Conservation (phyloP, 1,140 invertebrate genomes). For the Dendrolimus punctatus region DNA sequence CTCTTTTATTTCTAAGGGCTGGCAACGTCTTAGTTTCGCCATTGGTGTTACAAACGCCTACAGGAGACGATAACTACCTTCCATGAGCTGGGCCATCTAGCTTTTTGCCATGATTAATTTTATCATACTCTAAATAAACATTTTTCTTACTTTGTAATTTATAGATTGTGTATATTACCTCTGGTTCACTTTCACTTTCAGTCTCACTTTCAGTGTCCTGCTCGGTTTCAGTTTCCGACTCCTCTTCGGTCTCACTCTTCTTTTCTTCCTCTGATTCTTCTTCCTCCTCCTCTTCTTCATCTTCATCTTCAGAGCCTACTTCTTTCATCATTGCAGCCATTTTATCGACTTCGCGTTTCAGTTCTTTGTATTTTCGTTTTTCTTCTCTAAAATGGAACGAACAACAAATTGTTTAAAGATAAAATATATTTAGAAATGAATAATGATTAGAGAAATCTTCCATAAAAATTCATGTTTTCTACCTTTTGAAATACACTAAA, state of each 20-base stretch:
- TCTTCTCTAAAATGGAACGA: slow-evolving; percentile 72
- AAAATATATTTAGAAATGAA: not conserved
- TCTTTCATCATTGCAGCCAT: slow-evolving; percentile 90
- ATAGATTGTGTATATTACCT: slow-evolving; percentile 42
- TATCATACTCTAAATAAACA: too few species aligned
- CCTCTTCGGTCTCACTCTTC: slow-evolving; percentile 73
- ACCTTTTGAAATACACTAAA: too few species aligned
- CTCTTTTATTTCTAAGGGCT: too few species aligned
- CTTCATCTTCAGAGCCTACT: slow-evolving; percentile 81
- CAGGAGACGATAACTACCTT: too few species aligned
- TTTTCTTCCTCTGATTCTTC: slow-evolving; percentile 77
- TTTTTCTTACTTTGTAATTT: too few species aligned
- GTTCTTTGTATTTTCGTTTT: slow-evolving; percentile 81
- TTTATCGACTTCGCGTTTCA: slow-evolving; percentile 91
- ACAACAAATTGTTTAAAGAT: not conserved
- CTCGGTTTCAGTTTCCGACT: slow-evolving; percentile 76
- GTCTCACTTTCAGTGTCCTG: slow-evolving; percentile 72
- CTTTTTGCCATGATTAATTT: too few species aligned
- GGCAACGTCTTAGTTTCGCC: too few species aligned
- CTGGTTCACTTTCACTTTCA: slow-evolving; percentile 78
- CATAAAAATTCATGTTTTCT: too few species aligned
- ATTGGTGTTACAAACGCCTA: too few species aligned
- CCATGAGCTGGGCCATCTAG: too few species aligned
- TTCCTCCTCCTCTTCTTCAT: slow-evolving; percentile 78
- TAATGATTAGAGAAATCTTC: too few species aligned